phyloP scores from a whole-genome alignment of 2,113 vertebrate genomes.

The Cryptomyrus ogoouensis region DNA sequence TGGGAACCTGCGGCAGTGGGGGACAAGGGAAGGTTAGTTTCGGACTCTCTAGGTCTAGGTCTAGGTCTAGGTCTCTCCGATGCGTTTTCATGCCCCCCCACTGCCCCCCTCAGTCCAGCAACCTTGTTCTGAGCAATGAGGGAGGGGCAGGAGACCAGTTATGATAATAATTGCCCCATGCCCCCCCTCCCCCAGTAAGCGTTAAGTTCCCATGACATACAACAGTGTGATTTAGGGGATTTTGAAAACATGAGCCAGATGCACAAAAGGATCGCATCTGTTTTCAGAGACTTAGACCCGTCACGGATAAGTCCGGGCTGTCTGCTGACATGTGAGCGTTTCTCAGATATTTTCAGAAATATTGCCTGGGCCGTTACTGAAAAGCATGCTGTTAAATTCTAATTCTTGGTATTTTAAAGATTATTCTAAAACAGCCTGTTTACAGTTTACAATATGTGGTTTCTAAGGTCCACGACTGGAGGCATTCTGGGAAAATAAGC shows the following conservation, averaged over 20 bases:
- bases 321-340: slow-evolving; percentile 33
- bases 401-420: background rate
- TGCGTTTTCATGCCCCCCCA: slow-evolving; percentile 57
- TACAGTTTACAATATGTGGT: background rate
- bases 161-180: background rate
- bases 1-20: background rate
- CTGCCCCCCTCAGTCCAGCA: slow-evolving; percentile 33
- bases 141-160: background rate
- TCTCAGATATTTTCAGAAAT: slow-evolving; percentile 22
- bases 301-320: slow-evolving; percentile 37
- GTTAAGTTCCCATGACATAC: background rate
- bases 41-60: too few relatives aligned
- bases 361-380: background rate
- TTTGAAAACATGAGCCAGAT: slow-evolving; percentile 42
- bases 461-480: background rate
- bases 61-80: slow-evolving; percentile 63
- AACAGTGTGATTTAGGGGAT: background rate
- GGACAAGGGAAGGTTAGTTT: slow-evolving; percentile 43
- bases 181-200: background rate
- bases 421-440: background rate
- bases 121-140: background rate
- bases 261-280: slow-evolving; percentile 46
- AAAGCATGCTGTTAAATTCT: background rate
- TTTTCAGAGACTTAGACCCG: slow-evolving; percentile 58
- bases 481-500: background rate